These are phyloP conservation scores for Malurus elegans DNA, from an alignment of 2,113 vertebrate genomes.

Conservation along the genomic window DNA sequence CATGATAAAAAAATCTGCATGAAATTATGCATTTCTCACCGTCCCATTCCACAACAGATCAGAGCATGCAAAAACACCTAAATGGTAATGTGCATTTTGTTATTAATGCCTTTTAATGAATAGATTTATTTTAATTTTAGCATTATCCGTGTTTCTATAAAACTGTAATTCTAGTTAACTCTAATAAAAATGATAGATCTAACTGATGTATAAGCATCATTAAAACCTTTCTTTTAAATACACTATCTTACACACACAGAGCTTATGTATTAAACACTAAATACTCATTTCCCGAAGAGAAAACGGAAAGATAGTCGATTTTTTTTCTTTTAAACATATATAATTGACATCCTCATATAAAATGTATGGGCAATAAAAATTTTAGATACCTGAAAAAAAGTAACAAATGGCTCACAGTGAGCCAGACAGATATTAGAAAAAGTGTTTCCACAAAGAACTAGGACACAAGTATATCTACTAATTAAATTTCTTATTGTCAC, in stretches of 20 bases:
- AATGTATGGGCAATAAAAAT: neutral
- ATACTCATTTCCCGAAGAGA: neutral
- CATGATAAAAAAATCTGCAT: neutral
- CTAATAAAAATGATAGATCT: conserved; percentile 35
- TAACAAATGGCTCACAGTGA: neutral
- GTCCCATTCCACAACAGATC: neutral
- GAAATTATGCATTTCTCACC: neutral
- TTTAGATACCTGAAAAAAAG: neutral
- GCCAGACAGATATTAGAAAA: neutral
- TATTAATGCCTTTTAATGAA: conserved; percentile 25
- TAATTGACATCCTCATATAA: neutral
- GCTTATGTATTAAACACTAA: neutral
- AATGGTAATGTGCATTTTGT: neutral
- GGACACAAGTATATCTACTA: conserved; percentile 33
- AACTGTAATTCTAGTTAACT: conserved; percentile 18
- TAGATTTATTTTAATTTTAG: conserved; percentile 1
- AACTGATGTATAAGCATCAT: neutral
- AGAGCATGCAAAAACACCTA: neutral
- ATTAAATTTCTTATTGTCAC: conserved; percentile 59
- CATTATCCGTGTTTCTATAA: neutral
- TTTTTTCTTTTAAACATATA: neutral
- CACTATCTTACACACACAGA: neutral
- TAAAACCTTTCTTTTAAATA: neutral
- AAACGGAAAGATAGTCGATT: neutral
- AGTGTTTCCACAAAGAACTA: conserved; percentile 12